These are phyloP conservation scores for Sclerurus mexicanus DNA, from an alignment of 2,113 vertebrate genomes.

Conservation along the genomic window DNA sequence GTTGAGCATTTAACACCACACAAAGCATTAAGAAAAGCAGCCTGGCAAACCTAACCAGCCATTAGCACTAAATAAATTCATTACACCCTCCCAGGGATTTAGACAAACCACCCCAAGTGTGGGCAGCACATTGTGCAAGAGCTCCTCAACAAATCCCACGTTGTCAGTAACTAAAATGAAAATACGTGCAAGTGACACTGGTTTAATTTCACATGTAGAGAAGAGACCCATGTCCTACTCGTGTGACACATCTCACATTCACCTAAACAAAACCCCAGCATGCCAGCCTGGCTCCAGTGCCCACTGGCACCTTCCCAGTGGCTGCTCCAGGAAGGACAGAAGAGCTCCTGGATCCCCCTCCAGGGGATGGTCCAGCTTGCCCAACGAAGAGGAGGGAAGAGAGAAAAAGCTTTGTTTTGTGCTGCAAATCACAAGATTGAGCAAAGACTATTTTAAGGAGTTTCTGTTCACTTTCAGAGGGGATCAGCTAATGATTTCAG, in stretches of 20 bases:
- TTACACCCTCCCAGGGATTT: not conserved
- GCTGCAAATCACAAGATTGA: not conserved
- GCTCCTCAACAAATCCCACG: not conserved
- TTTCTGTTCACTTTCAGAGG: not conserved
- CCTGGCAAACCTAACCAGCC: not conserved
- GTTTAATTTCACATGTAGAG: not conserved
- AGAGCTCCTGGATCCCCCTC: not conserved
- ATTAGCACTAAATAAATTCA: not conserved
- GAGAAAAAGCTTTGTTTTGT: not conserved
- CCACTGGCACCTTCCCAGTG: not conserved
- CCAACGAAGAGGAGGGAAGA: not conserved
- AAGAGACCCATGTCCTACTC: not conserved
- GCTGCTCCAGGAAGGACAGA: not conserved
- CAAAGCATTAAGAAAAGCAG: not conserved
- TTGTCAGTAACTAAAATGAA: not conserved
- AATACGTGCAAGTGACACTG: rapidly evolving
- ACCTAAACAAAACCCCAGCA: not conserved
- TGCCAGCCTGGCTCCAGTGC: not conserved
- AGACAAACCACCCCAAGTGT: rapidly evolving
- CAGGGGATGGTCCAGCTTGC: not conserved
- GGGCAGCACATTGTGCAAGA: not conserved
- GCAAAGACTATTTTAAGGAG: not conserved
- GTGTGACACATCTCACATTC: not conserved
- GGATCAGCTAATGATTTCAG: not conserved
- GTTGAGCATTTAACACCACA: not conserved